Base-by-base conservation (phyloP, 2,888 invertebrate genomes). In the Cylindroiulus punctatus region DNA sequence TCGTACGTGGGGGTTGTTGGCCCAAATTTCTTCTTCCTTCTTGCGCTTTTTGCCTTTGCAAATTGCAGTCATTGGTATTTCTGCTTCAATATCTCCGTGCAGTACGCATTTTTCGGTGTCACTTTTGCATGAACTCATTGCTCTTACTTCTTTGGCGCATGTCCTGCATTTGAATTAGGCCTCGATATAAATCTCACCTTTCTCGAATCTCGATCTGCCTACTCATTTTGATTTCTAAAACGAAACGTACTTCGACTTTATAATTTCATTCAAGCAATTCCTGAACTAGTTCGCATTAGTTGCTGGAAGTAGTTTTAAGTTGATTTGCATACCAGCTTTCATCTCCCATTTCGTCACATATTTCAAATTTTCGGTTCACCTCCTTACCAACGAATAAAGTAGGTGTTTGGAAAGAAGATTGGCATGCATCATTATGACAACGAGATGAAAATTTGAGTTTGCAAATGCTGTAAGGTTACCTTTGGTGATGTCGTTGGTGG, bases 401-500 rank as follows among this genome's bases (percentile, higher is more conserved):
- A 36, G 36, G 36, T 36, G 2, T n/a, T n/a, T n/a, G n/a, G n/a
- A n/a, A n/a, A n/a, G n/a, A n/a, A n/a, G n/a, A n/a, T n/a, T n/a
- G n/a, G n/a, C n/a, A n/a, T n/a, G n/a, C n/a, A n/a, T n/a, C n/a
- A n/a, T n/a, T n/a, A n/a, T n/a, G n/a, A n/a, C n/a, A n/a, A n/a
- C n/a, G n/a, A n/a, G n/a, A n/a, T n/a, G n/a, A n/a, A n/a, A n/a
- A n/a, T n/a, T n/a, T n/a, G n/a, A n/a, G n/a, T n/a, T n/a, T n/a
- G n/a, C n/a, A n/a, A n/a, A n/a, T n/a, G 7, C 7, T 76, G 12
- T 8, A 22, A 36, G 7, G 87, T 88, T 90, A 94, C 95, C 95
- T 92, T 94, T 94, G 12, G 95, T 91, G 87, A 94, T 91, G 89
- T 95, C 95, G 89, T 94, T 94, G 89, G 94, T 94, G 86, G 88